These are phyloP conservation scores for Altica lythri DNA, from an alignment of 2,888 invertebrate species.

Conservation along the genomic window DNA sequence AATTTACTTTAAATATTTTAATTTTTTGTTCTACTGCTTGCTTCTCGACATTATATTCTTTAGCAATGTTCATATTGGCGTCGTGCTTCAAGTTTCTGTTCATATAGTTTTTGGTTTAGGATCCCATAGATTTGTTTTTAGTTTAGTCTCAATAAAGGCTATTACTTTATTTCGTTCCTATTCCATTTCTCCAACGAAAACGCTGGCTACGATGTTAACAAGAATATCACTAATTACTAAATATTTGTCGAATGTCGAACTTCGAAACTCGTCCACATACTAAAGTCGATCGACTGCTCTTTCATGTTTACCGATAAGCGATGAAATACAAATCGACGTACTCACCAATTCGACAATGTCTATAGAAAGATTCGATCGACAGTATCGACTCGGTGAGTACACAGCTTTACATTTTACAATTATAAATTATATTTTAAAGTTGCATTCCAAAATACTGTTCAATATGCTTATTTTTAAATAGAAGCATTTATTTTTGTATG, in stretches of 20 bases:
- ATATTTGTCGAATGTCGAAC: not conserved
- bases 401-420: too few species aligned
- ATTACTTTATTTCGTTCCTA: not conserved
- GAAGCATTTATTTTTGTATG: too few species aligned
- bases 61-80: too few species aligned
- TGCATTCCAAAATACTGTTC: too few species aligned
- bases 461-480: too few species aligned
- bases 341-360: too few species aligned
- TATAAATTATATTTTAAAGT: too few species aligned
- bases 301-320: conserved; percentile 9
- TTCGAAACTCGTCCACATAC: conserved; percentile 8
- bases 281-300: conserved; percentile 12
- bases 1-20: too few species aligned
- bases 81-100: too few species aligned
- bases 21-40: too few species aligned
- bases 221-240: not conserved
- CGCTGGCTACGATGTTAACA: not conserved
- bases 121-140: conserved; percentile 1
- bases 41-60: too few species aligned
- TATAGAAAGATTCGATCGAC: conserved; percentile 5
- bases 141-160: not conserved
- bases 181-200: not conserved
- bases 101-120: not conserved
- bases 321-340: conserved; percentile 7
- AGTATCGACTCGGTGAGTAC: too few species aligned